Evolutionary conservation across 23 tunicate species (phyloP), one percentile per base, ranked within the genome.

Genomic region (Halocynthia roretzi): DNA sequence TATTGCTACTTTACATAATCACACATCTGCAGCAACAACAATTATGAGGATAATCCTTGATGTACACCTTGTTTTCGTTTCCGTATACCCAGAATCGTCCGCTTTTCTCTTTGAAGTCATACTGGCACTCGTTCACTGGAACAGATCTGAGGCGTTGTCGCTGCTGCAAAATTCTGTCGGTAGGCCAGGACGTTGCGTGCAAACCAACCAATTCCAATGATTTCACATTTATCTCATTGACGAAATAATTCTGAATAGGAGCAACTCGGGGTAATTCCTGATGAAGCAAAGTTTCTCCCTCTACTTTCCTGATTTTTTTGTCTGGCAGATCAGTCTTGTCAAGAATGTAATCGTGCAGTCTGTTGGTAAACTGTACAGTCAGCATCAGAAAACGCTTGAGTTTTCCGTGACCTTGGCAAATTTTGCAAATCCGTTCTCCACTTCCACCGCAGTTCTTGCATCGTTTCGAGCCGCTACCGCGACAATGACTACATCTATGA

Each of bases 21-120:
- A 31, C 44, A 31, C 76, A 71, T 19, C 76, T 14, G 51, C 86
- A 85, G 55, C 96, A 85, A 54, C 96, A 90, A 54, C 90, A 90
- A 14, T 90, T 90, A 40, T 90, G 96, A 10, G 96, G 96, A 76
- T 90, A 90, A 14, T 90, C 96, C 40, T 68, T 21, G 23, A 90
- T 90, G 70, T 68, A 84, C 62, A 90, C 90, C 17, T 78, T 18
- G 12, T 63, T 69, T 66, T 90, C 83, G 19, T 82, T 51, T 10
- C 96, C 96, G 54, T 85, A 90, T 10, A 90, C 96, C 96, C 96
- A 90, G 62, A 90, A 90, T 50, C 96, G 83, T 63, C 97, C 97
- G 23, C 51, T 51, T 56, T 85, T 64, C 61, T 78, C 91, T 53
- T 83, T 82, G 77, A 50, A 86, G 50, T 82, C 76, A 50, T 85